These are phyloP conservation scores for Drosophila paranaensis DNA, from an alignment of 2,888 invertebrate species.

Conservation along the genomic window DNA sequence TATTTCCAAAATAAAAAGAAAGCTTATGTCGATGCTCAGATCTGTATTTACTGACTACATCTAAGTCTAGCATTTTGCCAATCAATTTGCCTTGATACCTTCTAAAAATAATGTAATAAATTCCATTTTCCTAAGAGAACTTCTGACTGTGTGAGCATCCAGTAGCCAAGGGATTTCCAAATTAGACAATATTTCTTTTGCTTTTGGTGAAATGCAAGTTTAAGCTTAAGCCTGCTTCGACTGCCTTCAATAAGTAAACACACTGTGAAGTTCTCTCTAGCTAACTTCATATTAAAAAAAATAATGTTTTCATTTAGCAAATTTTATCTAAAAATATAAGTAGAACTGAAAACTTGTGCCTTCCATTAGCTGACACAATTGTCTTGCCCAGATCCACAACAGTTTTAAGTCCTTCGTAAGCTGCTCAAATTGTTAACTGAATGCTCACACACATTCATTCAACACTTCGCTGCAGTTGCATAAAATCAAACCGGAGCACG, in stretches of 20 bases:
- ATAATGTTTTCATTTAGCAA: background rate
- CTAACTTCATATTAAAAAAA: background rate
- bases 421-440: constrained; percentile 3
- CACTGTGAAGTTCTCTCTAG: background rate
- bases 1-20: background rate
- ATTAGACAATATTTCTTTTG: background rate
- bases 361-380: background rate
- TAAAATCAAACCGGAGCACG: constrained; percentile 2
- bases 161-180: background rate
- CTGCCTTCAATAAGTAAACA: background rate
- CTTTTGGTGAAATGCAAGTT: background rate
- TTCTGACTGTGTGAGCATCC: too few relatives aligned
- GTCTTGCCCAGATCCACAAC: background rate
- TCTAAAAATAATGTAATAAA: too few relatives aligned
- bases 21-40: too few relatives aligned
- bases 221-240: too few relatives aligned
- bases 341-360: background rate
- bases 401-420: background rate
- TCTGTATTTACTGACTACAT: too few relatives aligned
- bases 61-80: too few relatives aligned
- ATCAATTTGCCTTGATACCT: too few relatives aligned
- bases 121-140: too few relatives aligned
- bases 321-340: background rate
- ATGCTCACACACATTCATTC: background rate
- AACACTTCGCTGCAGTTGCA: background rate